Evolutionary conservation across 2,113 vertebrate species (phyloP).

Genomic region (Lagenorhynchus albirostris): DNA sequence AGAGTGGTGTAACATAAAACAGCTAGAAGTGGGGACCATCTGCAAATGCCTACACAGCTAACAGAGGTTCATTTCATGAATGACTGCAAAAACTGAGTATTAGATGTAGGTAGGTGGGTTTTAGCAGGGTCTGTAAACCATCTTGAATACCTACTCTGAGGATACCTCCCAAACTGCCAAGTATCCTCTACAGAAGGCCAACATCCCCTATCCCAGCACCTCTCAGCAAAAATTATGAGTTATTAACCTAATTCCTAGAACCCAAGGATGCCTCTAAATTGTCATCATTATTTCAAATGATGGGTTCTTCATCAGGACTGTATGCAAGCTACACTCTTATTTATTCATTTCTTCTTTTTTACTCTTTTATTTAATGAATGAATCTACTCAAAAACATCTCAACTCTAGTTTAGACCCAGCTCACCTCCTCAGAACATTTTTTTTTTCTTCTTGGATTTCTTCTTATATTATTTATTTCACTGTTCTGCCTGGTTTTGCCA

Average conservation of each 20-base stretch:
- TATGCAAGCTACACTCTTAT: neutral
- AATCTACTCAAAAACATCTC: neutral
- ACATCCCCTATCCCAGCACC: neutral
- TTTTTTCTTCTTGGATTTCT: neutral
- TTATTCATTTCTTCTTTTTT: neutral
- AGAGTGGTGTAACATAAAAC: neutral
- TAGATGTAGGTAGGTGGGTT: neutral
- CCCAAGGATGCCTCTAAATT: neutral
- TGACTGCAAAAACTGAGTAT: neutral
- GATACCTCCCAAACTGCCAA: neutral
- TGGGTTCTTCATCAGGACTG: neutral
- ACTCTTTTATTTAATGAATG: neutral
- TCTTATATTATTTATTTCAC: neutral
- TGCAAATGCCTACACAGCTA: neutral
- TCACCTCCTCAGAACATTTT: neutral
- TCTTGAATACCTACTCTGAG: neutral
- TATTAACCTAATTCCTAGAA: neutral
- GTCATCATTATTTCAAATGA: neutral
- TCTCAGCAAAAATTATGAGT: neutral
- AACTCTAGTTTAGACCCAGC: neutral
- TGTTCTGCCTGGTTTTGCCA: neutral
- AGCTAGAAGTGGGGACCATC: neutral
- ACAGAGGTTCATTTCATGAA: neutral
- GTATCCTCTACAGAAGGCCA: neutral
- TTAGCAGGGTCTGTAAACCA: neutral